Percentiles rank a stretch among this genome's conserved stretches.
Conservation (phyloP, 2,797 vertebrate species). For the Paedocypris micromegethes region DNA sequence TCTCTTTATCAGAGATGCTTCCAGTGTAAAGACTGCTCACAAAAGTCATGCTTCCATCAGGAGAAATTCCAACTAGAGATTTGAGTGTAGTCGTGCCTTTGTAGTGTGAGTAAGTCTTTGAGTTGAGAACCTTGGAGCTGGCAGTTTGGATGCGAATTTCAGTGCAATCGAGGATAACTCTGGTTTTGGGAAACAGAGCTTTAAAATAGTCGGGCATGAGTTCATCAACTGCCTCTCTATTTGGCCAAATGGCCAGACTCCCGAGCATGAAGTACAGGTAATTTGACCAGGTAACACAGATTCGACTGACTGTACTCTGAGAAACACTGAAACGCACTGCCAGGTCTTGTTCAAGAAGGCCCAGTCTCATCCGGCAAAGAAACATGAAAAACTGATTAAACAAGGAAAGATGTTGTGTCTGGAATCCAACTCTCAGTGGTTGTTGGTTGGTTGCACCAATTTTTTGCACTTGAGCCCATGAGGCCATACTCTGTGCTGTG, state of each 20-base stretch:
- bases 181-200: neutral
- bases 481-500: no score
- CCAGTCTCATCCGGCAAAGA: neutral
- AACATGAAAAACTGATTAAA: slow-evolving; percentile 21
- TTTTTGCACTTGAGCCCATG: no score
- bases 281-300: slow-evolving; percentile 22
- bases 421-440: no score
- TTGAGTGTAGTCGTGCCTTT: slow-evolving; percentile 20
- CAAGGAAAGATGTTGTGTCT: no score
- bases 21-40: no score
- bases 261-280: slow-evolving; percentile 30
- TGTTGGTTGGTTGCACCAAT: no score
- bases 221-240: slow-evolving; percentile 16
- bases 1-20: no score
- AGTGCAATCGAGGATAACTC: slow-evolving; percentile 9
- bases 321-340: slow-evolving; percentile 15
- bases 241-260: slow-evolving; percentile 21
- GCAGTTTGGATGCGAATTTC: slow-evolving; percentile 14
- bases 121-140: slow-evolving; percentile 16
- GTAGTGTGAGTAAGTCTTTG: slow-evolving; percentile 9
- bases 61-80: slow-evolving; percentile 6
- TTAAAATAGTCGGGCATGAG: slow-evolving; percentile 17
- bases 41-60: no score
- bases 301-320: slow-evolving; percentile 17
- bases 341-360: neutral